These are phyloP conservation scores for Gephyroberyx darwinii DNA, from an alignment of 2,797 vertebrate genomes.

Conservation along the genomic window DNA sequence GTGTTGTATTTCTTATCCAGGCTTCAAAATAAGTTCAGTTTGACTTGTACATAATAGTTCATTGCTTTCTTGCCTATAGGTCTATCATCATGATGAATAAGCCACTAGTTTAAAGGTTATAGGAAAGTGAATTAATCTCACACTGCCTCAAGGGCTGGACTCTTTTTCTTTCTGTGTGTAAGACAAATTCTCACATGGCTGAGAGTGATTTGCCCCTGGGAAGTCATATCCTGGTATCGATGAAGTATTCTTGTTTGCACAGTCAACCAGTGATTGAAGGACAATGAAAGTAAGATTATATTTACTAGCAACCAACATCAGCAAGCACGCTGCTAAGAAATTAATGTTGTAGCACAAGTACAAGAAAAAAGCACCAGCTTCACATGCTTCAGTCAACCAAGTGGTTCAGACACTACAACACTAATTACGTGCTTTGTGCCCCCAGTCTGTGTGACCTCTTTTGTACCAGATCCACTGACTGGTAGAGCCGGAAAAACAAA, in stretches of 20 bases:
- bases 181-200: conserved; percentile 5
- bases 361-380: too few relatives aligned
- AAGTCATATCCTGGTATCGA: neutral
- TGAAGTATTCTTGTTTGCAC: conserved; percentile 9
- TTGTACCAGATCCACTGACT: too few relatives aligned
- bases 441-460: too few relatives aligned
- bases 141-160: conserved; percentile 14
- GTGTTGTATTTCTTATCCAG: neutral
- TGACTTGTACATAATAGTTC: too few relatives aligned
- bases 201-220: conserved; percentile 3
- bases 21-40: neutral
- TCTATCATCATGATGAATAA: neutral
- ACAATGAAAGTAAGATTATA: conserved; percentile 1
- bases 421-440: too few relatives aligned
- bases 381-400: too few relatives aligned
- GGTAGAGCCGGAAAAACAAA: too few relatives aligned
- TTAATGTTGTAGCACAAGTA: too few relatives aligned
- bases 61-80: neutral
- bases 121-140: neutral
- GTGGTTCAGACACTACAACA: too few relatives aligned
- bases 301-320: too few relatives aligned
- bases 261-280: neutral
- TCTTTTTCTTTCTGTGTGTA: conserved; percentile 19
- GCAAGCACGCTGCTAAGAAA: too few relatives aligned
- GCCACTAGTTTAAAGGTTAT: neutral